These are phyloP conservation scores for Sarcoramphus papa DNA, from an alignment of 2,797 vertebrate genomes.

Conservation along the genomic window DNA sequence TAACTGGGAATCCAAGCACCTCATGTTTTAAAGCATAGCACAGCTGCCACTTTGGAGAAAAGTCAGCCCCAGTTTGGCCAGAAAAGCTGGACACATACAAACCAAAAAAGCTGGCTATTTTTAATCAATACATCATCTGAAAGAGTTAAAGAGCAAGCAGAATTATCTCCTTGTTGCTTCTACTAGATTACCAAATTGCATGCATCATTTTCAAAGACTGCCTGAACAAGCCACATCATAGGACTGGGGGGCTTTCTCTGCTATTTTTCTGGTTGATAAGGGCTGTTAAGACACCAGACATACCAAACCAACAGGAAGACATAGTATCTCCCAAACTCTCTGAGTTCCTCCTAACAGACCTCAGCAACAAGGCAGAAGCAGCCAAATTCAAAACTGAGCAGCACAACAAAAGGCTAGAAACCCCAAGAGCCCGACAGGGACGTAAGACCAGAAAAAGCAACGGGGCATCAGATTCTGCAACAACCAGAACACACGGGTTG, in stretches of 20 bases:
- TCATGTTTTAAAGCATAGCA: background rate
- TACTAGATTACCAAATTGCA: background rate
- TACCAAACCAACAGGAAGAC: background rate
- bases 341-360: background rate
- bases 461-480: background rate
- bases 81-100: background rate
- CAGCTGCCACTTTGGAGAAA: background rate
- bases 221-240: background rate
- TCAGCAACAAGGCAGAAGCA: background rate
- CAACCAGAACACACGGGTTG: background rate
- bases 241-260: background rate
- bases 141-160: background rate
- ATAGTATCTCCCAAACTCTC: background rate
- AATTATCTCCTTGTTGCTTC: background rate
- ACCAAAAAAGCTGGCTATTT: background rate
- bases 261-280: background rate
- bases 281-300: background rate
- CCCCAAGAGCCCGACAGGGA: background rate
- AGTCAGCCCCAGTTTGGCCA: background rate
- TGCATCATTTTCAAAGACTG: background rate
- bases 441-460: background rate
- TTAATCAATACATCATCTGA: background rate
- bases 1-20: background rate
- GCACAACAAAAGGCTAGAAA: background rate
- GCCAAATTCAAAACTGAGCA: background rate